These are phyloP conservation scores for Melanostigma gelatinosum DNA, from an alignment of 2,113 vertebrate genomes.

Conservation along the genomic window DNA sequence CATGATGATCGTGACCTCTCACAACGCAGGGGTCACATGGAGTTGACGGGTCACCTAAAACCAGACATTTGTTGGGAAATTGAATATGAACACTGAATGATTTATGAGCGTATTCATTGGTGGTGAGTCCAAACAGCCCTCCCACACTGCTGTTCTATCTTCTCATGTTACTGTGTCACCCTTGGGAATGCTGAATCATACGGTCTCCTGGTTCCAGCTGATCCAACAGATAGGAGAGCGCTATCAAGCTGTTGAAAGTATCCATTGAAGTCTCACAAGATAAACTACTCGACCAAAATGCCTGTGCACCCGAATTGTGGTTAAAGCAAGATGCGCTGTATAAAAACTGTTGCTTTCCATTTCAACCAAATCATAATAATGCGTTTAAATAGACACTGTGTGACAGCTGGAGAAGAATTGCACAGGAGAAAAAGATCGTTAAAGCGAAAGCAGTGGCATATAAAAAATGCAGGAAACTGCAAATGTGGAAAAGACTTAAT, in stretches of 20 bases:
- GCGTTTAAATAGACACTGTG: not conserved
- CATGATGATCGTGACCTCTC: constrained; percentile 28
- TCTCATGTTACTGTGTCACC: constrained; percentile 44
- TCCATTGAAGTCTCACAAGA: not conserved
- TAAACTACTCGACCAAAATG: not conserved
- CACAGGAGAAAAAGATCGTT: constrained; percentile 3
- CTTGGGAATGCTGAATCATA: constrained; percentile 34
- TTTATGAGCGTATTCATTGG: constrained; percentile 57
- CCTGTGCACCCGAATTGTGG: not conserved
- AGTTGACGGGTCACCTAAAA: constrained; percentile 66
- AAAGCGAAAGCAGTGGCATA: constrained; percentile 3
- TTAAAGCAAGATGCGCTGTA: not conserved
- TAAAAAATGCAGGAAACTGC: constrained; percentile 53
- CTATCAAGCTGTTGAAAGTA: not conserved
- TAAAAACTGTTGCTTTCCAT: not conserved
- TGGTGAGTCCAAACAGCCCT: constrained; percentile 41
- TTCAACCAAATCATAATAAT: not conserved
- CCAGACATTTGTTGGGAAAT: constrained; percentile 57
- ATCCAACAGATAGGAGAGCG: not conserved
- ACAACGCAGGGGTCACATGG: constrained; percentile 45
- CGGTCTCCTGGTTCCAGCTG: not conserved
- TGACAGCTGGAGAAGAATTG: constrained; percentile 5
- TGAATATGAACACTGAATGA: constrained; percentile 67
- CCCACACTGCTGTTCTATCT: constrained; percentile 25
- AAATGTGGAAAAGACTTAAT: constrained; percentile 63